Conservation (phyloP, 2,888 invertebrate genomes). For the Cosmorhoe ocellata region DNA sequence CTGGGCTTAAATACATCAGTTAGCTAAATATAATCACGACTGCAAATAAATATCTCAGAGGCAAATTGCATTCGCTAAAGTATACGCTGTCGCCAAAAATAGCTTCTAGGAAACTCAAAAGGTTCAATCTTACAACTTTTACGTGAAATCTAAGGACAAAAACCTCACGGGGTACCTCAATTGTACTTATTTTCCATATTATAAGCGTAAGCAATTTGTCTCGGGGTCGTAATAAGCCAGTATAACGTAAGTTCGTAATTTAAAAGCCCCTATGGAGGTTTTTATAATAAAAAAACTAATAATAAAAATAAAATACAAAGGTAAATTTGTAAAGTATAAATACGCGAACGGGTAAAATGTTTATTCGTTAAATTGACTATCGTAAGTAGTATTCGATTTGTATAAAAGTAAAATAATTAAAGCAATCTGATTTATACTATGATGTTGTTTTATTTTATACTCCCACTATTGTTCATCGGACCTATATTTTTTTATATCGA, state of each 20-base stretch:
- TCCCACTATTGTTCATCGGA: too few relatives aligned
- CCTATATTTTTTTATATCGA: too few relatives aligned
- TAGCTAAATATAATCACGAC: slow-evolving; percentile 68
- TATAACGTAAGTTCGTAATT: slow-evolving; percentile 80
- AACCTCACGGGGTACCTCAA: neutral
- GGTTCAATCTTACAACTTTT: neutral
- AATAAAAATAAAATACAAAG: slow-evolving; percentile 69
- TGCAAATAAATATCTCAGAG: slow-evolving; percentile 57
- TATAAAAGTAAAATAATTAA: slow-evolving; percentile 82
- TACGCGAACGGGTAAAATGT: slow-evolving; percentile 73
- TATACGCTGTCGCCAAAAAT: neutral
- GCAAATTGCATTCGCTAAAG: slow-evolving; percentile 7
- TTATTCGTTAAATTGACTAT: slow-evolving; percentile 82
- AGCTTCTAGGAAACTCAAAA: neutral
- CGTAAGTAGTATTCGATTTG: slow-evolving; percentile 83
- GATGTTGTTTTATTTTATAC: slow-evolving; percentile 56
- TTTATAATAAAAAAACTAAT: slow-evolving; percentile 72
- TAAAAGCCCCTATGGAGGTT: slow-evolving; percentile 80
- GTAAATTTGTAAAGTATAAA: slow-evolving; percentile 79
- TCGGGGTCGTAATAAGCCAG: slow-evolving; percentile 54
- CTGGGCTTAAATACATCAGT: slow-evolving; percentile 66
- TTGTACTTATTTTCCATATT: too few relatives aligned
- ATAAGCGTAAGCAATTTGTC: slow-evolving; percentile 7
- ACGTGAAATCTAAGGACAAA: neutral
- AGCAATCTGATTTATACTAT: slow-evolving; percentile 82